Evolutionary conservation across 2,113 vertebrate species (phyloP), one percentile per base, ranked within the genome.

Genomic region (Carollia perspicillata): DNA sequence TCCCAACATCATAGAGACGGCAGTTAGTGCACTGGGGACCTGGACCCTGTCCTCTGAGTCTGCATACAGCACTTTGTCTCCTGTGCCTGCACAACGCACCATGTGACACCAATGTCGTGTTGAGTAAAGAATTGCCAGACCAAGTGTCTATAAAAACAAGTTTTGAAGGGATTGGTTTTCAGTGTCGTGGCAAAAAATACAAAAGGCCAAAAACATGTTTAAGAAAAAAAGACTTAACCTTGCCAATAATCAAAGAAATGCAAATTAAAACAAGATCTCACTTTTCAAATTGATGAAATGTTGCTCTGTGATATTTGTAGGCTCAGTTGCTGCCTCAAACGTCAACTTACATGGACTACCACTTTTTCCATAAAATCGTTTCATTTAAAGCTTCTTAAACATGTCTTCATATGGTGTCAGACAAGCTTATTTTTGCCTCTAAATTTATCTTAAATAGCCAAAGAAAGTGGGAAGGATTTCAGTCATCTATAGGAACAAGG

Each of bases 71-170:
- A 22, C 2, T 26, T 40, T 40, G 22, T 51, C 51, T 71, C 30
- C 28, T 20, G 22, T 2, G 5, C 58, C 55, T 6, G 3, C 11
- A 30, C 37, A 22, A 35, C 0, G 4, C 6, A 13, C n/a, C 0
- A 11, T 14, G 30, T 5, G 16, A 16, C 30, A 18, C 51, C 58
- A 30, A 23, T 1, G 2, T 2, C 2, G 5, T 4, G 8, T 6
- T 33, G 33, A 40, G 74, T 5, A 4, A 30, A 35, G 63, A 65
- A 37, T 4, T 20, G n/a, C 47, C 78, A 5, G 22, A 35, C 23
- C n/a, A 37, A 40, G 12, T 4, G 2, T 33, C 35, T 55, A 6
- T 28, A 23, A 35, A 69, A 74, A 49, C 66, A 75, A 60, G 47
- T 23, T 53, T 58, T 37, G 53, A 68, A 66, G 40, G 55, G n/a